Evolutionary conservation across 2,888 invertebrate genomes (phyloP), one percentile per base, ranked within the genome.

Genomic region (Flexamia atlantica): DNA sequence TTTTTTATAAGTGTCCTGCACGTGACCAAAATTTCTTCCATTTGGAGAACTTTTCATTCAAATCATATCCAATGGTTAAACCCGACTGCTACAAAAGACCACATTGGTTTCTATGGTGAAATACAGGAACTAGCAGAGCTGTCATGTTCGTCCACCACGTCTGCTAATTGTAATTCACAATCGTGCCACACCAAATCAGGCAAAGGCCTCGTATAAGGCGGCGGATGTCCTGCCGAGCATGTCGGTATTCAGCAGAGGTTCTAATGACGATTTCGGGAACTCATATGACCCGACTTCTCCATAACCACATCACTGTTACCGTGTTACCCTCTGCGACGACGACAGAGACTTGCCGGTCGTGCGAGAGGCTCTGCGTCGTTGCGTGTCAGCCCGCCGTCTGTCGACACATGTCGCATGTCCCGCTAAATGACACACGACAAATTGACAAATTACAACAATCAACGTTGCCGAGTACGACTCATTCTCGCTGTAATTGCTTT

Each of bases 381-480:
- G 57, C 57, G 57, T 57, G 57, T 20, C 57, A 10, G 46, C 17
- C 12, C 14, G 46, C 14, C 46, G 57, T 57, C 23, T 46, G 46
- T 46, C 46, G 7, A 14, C 14, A 3, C 46, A 46, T 57, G 64
- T 64, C 28, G 64, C 64, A 64, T 64, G 64, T 64, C 64, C n/a
- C n/a, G 12, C 46, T 10, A 57, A 20, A n/a, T n/a, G n/a, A n/a
- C 4, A 57, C 57, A 20, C 25, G 57, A 64, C 64, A 28, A 30
- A 12, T 28, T 12, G 64, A 64, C 64, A 64, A 28, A 57, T 57
- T 57, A 64, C 64, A 12, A 9, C 64, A 64, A 64, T 64, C 64
- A 28, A 28, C 53, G 20, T 10, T 14, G 46, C 14, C 2, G 46
- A 46, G 14, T 14, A 46, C 7, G 2, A 46, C 36, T 10, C 46